Evolutionary conservation across 2,888 invertebrate species (phyloP), one percentile per base, ranked within the genome.

Genomic region (Proisotoma minuta): DNA sequence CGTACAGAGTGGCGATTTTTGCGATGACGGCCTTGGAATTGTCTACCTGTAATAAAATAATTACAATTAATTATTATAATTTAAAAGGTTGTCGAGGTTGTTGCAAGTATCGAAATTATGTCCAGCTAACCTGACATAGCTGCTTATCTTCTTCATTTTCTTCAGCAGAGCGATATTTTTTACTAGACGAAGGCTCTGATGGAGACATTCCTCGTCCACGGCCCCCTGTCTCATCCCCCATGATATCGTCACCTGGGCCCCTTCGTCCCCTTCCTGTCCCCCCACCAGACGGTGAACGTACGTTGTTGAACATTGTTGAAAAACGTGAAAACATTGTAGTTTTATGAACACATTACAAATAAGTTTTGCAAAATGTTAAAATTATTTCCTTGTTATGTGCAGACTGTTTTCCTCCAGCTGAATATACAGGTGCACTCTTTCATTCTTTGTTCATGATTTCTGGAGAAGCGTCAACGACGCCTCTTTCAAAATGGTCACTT

Each of bases 1-100:
- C 87, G 78, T 91, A 93, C 1, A 94, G 78, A 20, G 85, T 86
- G 3, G 89, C 89, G 74, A 94, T 88, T 77, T 90, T 90, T 65
- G 86, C 83, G 53, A 92, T 78, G 15, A 93, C 87, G 76, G 87
- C 87, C 65, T 84, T 84, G 0, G 91, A 90, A 78, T 93, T 92
- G 74, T 92, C 89, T 76, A 92, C 87, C 89, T 91, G 76, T n/a
- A 77, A 74, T 66, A 40, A 39, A 39, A 57, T 24, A 53, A 39
- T 22, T 12, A 23, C 26, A n/a, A 49, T 29, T 50, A 23, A 51
- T 39, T 18, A 51, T 51, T 28, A 51, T 20, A 15, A 49, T 5
- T 20, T 15, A 49, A 22, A 49, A 43, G 12, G 34, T 34, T 12
- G 8, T n/a, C n/a, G n/a, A n/a, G n/a, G 4, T 50, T 10, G 20